Base-by-base conservation (phyloP, 2,113 vertebrate species). In the Proteles cristata region DNA sequence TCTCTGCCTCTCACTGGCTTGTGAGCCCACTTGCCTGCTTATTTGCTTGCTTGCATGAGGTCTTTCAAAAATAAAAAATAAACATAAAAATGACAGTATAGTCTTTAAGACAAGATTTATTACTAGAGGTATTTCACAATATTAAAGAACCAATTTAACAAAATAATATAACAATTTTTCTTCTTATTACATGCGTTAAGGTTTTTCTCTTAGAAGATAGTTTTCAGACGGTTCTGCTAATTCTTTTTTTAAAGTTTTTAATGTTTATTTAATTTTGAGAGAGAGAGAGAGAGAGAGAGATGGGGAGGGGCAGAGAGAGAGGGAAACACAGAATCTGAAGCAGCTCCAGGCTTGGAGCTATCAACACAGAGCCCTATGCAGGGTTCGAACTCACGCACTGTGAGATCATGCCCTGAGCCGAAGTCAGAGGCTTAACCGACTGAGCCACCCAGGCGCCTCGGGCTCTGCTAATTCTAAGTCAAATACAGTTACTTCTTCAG, bases 161-260 rank as follows among this genome's bases (percentile, higher is more conserved):
- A 50, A 33, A 39, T 21, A 66, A 55, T 65, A 26, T 84, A 45
- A 45, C 65, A 83, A 31, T 2, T 33, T 21, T 33, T 28, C 25
- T 76, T 71, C 25, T 48, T 25, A 5, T 50, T 77, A 45, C 11
- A 0, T 82, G 25, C 84, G 81, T 92, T 90, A 95, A 85, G 33
- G 33, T 93, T 83, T 97, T 94, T 94, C 45, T 80, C 88, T 50
- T 82, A 48, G 16, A 87, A 69, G 23, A n/a, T 94, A 55, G 4
- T 3, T 96, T 97, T 97, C 73, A 89, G 8, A 88, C 21, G 26
- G 17, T 68, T 92, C 73, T 92, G 61, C 69, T 90, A 65, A 92
- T 73, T 55, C 50, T 21, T 55, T 55, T 55, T 55, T 16, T 16
- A 11, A 6, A 48, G 1, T 48, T 55, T 55, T 55, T 55, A 55